These are phyloP conservation scores for Luidia sarsii DNA, from an alignment of 53 echinoderm and acorn worm genomes.

Conservation along the genomic window DNA sequence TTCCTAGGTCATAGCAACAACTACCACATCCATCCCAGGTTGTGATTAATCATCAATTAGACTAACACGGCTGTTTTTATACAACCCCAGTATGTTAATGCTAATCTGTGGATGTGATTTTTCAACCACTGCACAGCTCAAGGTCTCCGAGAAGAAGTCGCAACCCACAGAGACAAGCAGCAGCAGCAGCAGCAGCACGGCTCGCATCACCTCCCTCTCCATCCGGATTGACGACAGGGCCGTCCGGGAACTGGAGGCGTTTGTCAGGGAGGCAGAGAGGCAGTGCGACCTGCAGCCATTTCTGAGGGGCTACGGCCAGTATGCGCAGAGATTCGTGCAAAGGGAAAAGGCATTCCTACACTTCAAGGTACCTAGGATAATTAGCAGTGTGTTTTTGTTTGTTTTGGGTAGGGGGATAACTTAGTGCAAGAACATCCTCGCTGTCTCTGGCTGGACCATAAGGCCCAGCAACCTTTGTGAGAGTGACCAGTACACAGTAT, in stretches of 20 bases:
- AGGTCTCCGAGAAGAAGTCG: constrained; percentile 4
- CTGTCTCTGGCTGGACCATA: no score
- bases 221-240: constrained; percentile 42
- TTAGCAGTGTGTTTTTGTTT: no score
- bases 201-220: constrained; percentile 11
- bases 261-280: constrained; percentile 36
- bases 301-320: constrained; percentile 81
- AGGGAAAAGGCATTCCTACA: constrained; percentile 63
- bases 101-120: neutral
- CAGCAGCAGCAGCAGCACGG: constrained; percentile 20
- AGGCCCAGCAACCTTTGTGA: no score
- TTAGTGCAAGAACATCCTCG: no score
- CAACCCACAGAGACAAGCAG: neutral
- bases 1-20: no score
- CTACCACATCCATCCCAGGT: no score
- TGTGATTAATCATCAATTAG: no score
- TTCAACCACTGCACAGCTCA: no score
- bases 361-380: constrained; percentile 55
- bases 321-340: constrained; percentile 59
- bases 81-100: no score
- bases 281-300: constrained; percentile 76
- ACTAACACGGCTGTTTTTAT: no score
- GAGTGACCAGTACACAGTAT: no score
- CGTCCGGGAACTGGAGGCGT: constrained; percentile 34
- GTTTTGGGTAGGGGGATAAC: no score